Evolutionary conservation across 2,113 vertebrate species (phyloP), one percentile per base, ranked within the genome.

Genomic region (Aspiorhynchus laticeps): DNA sequence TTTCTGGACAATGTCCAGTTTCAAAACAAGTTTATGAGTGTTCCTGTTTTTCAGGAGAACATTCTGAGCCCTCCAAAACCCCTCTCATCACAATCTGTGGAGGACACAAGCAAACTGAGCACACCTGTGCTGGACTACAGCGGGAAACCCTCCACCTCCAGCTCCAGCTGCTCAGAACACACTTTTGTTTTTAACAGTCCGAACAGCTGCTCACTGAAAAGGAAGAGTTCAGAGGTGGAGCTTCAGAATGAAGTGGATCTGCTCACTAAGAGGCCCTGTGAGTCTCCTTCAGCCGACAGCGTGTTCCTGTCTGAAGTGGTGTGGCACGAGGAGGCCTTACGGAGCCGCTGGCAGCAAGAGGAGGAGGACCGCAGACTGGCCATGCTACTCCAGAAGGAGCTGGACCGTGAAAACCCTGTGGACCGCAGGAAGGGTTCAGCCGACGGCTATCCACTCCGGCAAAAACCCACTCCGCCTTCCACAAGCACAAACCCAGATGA

Each of bases 311-410:
- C 94, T 71, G 93, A 92, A 69, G 87, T 95, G 21, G 89, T 90
- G 31, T 87, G 93, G 63, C 92, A 94, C 87, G 97, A 98, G 91
- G 91, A 86, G 73, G 88, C 94, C 36, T 84, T 96, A 24, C 94
- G 92, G 86, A 93, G 93, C 15, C 95, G 96, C 51, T 93, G 26
- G 73, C 92, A 90, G 71, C 97, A 99, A 90, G 97, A 99, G 91
- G 95, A 98, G 83, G 93, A 97, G 84, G 97, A 99, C 87, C 91
- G 95, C n/a, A 89, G 91, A 6, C 56, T 99, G 74, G 98, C 98
- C 10, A 85, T 97, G 83, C 88, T 95, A 33, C 94, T 99, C 8
- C 98, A 99, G 76, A 96, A 92, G 78, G 91, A 97, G 83, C 89
- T 96, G 1, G 76, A 98, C 89, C 92, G 93, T 77, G 96, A 98